Evolutionary conservation across 2,113 vertebrate genomes (phyloP).

Genomic region (Semicossyphus pulcher): DNA sequence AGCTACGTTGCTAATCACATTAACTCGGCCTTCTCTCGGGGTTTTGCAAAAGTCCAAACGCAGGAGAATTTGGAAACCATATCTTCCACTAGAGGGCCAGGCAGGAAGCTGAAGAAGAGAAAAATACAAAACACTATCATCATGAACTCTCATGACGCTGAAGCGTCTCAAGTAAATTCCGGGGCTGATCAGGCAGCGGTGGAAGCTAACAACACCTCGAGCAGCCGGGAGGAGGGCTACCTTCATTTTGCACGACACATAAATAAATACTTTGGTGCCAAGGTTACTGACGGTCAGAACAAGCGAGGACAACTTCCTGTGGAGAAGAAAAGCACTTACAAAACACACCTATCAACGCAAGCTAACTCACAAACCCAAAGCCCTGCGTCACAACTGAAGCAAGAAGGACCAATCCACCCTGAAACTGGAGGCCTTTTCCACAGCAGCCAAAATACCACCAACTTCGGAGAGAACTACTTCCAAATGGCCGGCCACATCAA

Average conservation of each 20-base stretch:
- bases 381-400: conserved; percentile 1
- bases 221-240: conserved; percentile 73
- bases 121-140: conserved; percentile 15
- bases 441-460: conserved; percentile 63
- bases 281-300: conserved; percentile 49
- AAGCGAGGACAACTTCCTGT: not conserved
- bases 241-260: conserved; percentile 75
- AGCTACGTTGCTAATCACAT: conserved; percentile 79
- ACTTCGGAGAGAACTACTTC: conserved; percentile 75
- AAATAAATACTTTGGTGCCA: conserved; percentile 81
- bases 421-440: conserved; percentile 73
- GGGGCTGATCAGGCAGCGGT: not conserved
- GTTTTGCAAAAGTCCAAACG: conserved; percentile 12
- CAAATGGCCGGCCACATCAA: conserved; percentile 77
- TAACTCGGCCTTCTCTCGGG: conserved; percentile 72
- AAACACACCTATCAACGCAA: conserved; percentile 11
- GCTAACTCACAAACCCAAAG: conserved; percentile 23
- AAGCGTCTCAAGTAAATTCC: conserved; percentile 4
- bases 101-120: conserved; percentile 43
- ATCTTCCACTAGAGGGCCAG: not conserved
- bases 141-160: not conserved
- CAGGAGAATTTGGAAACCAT: conserved; percentile 4
- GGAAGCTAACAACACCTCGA: conserved; percentile 8
- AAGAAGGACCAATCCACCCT: conserved; percentile 10
- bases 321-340: conserved; percentile 6